Evolutionary conservation across 2,113 vertebrate species (phyloP), one percentile per base, ranked within the genome.

Genomic region (Colistium nudipinnis): DNA sequence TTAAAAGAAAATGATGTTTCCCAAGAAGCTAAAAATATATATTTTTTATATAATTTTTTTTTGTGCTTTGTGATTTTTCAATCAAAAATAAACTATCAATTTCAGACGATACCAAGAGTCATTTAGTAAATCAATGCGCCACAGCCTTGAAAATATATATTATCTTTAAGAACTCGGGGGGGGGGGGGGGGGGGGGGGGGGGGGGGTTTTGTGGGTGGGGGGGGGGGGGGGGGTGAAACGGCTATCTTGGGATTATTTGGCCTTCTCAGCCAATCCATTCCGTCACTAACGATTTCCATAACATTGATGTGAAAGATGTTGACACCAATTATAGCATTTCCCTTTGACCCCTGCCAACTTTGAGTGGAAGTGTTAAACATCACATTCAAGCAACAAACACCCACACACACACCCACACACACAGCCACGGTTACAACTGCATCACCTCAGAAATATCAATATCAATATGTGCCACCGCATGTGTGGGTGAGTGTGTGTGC

Each of bases 71-170:
- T n/a, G n/a, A n/a, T n/a, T n/a, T 56, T 62, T 8, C 49, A 19
- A 31, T 44, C 28, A 35, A 48, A 44, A 70, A 67, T 33, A 24
- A 89, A 68, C 57, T 59, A 31, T 65, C 63, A 16, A 11, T 74
- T 73, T 69, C 28, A 79, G 25, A 72, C 62, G 70, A 79, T 53
- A 86, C 87, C 68, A 83, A 64, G 63, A 86, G 79, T 83, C 77
- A 77, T 86, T 92, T 83, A 77, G 30, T 65, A 73, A 86, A 88
- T 92, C 88, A 85, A 85, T 91, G 71, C 67, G 57, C 52, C 78
- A 41, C 49, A 78, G 81, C 67, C 63, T 90, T 84, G 78, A 82
- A 85, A 81, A 89, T 78, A 69, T n/a, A n/a, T n/a, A n/a, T n/a
- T n/a, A n/a, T n/a, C n/a, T n/a, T n/a, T n/a, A n/a, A n/a, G n/a